Evolutionary conservation across 2,888 invertebrate species (phyloP), one percentile per base, ranked within the genome.

Genomic region (Alentia gelatinosa): DNA sequence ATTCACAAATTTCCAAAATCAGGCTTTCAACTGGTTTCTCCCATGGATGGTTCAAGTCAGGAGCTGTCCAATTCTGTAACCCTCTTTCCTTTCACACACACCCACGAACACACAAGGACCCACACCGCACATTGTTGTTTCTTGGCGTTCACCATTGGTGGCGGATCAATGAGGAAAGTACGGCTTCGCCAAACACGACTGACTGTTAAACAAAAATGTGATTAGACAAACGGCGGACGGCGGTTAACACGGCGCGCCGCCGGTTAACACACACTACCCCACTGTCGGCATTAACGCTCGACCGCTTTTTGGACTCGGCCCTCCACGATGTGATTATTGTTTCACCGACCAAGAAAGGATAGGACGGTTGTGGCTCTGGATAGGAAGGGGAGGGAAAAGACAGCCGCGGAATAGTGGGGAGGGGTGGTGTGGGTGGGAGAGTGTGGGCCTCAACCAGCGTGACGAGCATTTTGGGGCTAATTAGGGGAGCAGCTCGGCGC

Each of bases 201-300:
- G 37, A 39, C 23, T 39, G 79, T 79, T 79, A 79, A 79, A 79
- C 79, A 33, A 35, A 79, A 79, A 37, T 79, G 37, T 39, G 37
- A 39, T 79, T 79, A 79, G 37, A 39, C 79, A 79, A 79, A 79
- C 79, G 33, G 74, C 12, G 4, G 68, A 30, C 68, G 23, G 30
- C 9, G 30, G 68, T 68, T 68, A 68, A 68, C 68, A 68, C 56
- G 56, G 3, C 56, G 56, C 3, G 19, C 5, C 19, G 56, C 56
- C 56, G 5, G 19, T n/a, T n/a, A 9, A 56, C 56, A 56, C 5
- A 56, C 12, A 68, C 30, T 12, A 26, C 30, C 26, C 68, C 68
- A 30, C 33, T 26, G 26, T 30, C 68, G 68, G 4, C n/a, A n/a
- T 63, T n/a, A 63, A 63, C 23, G 63, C 63, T 4, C 79, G 37